These are phyloP conservation scores for Cosmorhoe ocellata DNA, from an alignment of 2,888 invertebrate species.

Conservation along the genomic window DNA sequence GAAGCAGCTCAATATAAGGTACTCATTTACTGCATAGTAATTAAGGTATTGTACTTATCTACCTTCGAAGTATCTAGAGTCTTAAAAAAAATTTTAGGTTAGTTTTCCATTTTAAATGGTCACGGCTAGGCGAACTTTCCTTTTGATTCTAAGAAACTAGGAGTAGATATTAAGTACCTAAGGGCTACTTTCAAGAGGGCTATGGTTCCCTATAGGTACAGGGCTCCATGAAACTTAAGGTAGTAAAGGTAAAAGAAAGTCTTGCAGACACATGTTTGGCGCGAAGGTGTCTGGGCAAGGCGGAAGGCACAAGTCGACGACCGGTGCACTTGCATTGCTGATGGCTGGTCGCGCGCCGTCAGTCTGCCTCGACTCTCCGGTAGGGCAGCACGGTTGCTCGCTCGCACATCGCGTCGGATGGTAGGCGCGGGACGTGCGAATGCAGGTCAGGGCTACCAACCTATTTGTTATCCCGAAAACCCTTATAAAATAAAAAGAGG, in stretches of 20 bases:
- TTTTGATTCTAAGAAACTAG: too few relatives aligned
- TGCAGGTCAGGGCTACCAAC: slow-evolving; percentile 36
- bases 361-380: slow-evolving; percentile 70
- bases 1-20: too few relatives aligned
- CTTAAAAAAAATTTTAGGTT: too few relatives aligned
- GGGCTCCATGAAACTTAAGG: background rate
- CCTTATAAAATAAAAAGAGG: background rate
- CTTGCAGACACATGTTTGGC: slow-evolving; percentile 12
- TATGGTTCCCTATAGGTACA: too few relatives aligned
- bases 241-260: slow-evolving; percentile 18
- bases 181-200: too few relatives aligned
- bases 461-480: slow-evolving; percentile 16
- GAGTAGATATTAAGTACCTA: too few relatives aligned
- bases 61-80: too few relatives aligned
- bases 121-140: too few relatives aligned
- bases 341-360: slow-evolving; percentile 38
- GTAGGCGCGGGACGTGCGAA: slow-evolving; percentile 41
- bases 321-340: slow-evolving; percentile 58
- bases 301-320: slow-evolving; percentile 47
- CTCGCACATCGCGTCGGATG: slow-evolving; percentile 44
- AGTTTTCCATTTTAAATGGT: too few relatives aligned
- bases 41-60: too few relatives aligned
- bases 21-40: too few relatives aligned
- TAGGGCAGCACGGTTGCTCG: slow-evolving; percentile 56
- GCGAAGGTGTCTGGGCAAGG: slow-evolving; percentile 38